These are phyloP conservation scores for Phoenicopterus ruber DNA, from an alignment of 2,113 vertebrate genomes.

Conservation along the genomic window DNA sequence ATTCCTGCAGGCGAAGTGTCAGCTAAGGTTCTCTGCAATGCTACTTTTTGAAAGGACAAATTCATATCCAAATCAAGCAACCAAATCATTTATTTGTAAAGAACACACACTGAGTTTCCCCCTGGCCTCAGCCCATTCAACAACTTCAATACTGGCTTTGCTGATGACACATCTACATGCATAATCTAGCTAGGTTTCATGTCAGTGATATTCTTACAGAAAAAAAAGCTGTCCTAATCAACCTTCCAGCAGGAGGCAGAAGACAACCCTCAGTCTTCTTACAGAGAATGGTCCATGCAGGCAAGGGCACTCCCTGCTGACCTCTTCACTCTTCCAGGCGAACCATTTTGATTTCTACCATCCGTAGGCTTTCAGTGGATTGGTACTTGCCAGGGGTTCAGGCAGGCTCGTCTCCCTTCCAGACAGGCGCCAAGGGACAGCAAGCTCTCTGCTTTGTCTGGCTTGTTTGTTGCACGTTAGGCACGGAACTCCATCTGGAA, in stretches of 20 bases:
- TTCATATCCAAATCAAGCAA: background rate
- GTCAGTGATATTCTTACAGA: background rate
- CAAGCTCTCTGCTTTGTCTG: background rate
- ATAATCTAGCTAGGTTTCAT: background rate
- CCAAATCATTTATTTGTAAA: background rate
- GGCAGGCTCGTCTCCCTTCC: background rate
- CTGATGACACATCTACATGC: background rate
- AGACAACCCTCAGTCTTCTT: background rate
- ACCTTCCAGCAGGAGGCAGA: background rate
- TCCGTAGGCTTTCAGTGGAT: background rate
- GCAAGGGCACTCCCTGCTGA: background rate
- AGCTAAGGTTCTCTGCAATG: background rate
- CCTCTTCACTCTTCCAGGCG: background rate
- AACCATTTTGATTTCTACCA: background rate
- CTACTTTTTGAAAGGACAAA: constrained; percentile 18
- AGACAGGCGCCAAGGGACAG: background rate
- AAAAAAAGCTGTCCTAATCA: background rate
- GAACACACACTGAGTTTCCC: background rate
- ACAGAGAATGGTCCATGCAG: background rate
- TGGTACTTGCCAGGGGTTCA: background rate
- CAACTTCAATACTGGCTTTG: background rate
- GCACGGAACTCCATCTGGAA: background rate
- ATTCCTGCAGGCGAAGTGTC: background rate
- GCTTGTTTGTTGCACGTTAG: background rate
- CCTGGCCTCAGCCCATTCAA: background rate